Evolutionary conservation across 1,140 invertebrate genomes (phyloP), one percentile per base, ranked within the genome.

Genomic region (Drosophila nasuta): DNA sequence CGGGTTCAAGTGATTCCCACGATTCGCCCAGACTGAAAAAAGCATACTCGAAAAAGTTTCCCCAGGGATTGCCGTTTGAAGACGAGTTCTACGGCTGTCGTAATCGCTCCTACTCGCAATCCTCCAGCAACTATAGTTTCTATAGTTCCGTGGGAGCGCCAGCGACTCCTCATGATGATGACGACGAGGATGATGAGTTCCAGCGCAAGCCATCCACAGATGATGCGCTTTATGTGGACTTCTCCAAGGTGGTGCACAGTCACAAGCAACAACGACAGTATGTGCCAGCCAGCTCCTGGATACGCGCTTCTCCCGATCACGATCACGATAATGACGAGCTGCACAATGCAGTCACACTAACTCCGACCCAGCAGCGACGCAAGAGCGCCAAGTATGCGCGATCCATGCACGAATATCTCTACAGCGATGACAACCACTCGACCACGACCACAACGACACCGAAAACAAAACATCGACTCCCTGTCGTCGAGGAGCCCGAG

Each of bases 161-260:
- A 25, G 69, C 74, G 15, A 89, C 78, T 2, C 79, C 77, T 0
- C 69, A 79, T n/a, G 71, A 89, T 49, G 74, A 75, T 17, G 75
- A 81, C 6, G 77, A 82, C 11, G 75, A 89, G 10, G 77, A 87
- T 43, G 83, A 92, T 75, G 92, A 92, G 74, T 92, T 92, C 30
- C 91, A 90, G 35, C 88, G 92, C 49, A 92, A 92, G 45, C 92
- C 92, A 15, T 74, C 88, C 43, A 92, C 73, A 11, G 92, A 92
- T 64, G 92, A 92, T 33, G 77, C 92, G 17, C 88, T 92, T 20
- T 93, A 93, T 70, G 92, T 93, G 43, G 90, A 92, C 62, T 93
- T 93, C 60, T 80, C 92, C 28, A 92, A 92, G 65, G 66, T 89
- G n/a, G 90, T 92, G 54, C 89, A 81, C 30, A 85, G 69, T 10